phyloP scores from a whole-genome alignment of 2,888 invertebrate species.

The Clistopyga incitator region DNA sequence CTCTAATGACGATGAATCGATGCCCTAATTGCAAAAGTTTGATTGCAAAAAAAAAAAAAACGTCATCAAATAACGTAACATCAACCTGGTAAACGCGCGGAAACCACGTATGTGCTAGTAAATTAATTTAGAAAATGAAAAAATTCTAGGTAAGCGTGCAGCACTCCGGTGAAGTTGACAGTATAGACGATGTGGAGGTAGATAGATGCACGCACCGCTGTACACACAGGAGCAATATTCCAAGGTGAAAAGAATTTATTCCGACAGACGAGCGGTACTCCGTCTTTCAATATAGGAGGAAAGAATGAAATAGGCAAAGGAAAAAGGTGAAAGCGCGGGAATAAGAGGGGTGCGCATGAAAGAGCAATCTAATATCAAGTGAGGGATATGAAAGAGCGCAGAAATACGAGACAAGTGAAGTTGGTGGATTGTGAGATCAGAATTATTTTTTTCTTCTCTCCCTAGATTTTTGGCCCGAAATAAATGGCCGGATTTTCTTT shows the following conservation, averaged over 20 bases:
- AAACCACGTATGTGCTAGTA: too few species aligned
- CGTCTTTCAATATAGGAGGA: constrained; percentile 15
- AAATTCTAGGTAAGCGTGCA: background rate
- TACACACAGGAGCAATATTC: constrained; percentile 17
- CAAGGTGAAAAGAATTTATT: constrained; percentile 10
- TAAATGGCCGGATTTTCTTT: background rate
- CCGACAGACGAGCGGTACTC: background rate
- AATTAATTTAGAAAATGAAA: background rate
- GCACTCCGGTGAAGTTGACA: background rate
- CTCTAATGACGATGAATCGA: too few species aligned
- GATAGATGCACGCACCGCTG: background rate
- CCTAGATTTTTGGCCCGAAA: background rate
- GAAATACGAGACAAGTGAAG: background rate
- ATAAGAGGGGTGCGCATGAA: constrained; percentile 16
- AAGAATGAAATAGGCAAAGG: constrained; percentile 1
- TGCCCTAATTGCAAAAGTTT: too few species aligned
- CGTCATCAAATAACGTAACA: too few species aligned
- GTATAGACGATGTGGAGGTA: background rate
- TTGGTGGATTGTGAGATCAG: background rate
- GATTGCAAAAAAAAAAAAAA: too few species aligned
- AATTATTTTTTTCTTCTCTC: background rate
- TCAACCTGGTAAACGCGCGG: too few species aligned
- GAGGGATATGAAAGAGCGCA: constrained; percentile 6
- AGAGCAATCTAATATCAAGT: constrained; percentile 9
- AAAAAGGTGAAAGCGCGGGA: constrained; percentile 22